Base-by-base conservation (phyloP, 2,113 vertebrate species). In the Rhagologus leucostigma region DNA sequence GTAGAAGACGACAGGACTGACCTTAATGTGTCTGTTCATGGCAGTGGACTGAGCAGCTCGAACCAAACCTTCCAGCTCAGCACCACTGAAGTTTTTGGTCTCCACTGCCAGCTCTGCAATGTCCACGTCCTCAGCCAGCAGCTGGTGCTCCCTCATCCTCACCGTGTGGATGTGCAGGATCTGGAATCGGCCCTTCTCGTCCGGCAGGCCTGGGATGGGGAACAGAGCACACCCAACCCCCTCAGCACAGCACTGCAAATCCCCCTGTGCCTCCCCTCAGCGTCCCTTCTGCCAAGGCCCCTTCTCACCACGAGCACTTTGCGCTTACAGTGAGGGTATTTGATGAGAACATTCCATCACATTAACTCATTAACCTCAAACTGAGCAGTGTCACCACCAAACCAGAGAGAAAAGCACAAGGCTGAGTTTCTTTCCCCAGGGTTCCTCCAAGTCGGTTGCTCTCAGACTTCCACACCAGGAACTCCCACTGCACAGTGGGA, bases 21-120 rank as follows among this genome's bases (percentile, higher is more conserved):
- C 99, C 99, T 99, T 99, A 81, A 99, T 99, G 88, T 99, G 99
- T 39, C 99, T 98, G 98, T 99, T 99, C 99, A 99, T 99, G 70
- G 99, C 99, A 1, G 99, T 99, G 74, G 99, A 99, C 96, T 99
- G 99, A 3, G 99, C 99, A 16, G 99, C 99, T 77, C 99, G 98
- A 92, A 99, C 99, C 52, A 99, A 98, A 14, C 99, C 99, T 90
- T 99, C 99, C 87, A 99, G 96, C 67, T 99, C 99, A 7, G 99
- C 99, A 6, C 99, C 99, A 46, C 99, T 99, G 98, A 98, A 99
- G 96, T 99, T 99, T 96, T 99, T 99, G 9, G 99, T 99, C 94
- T 99, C 99, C 10, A 97, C 91, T 1, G 99, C 99, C 88, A 99
- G 98, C 71, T 99, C 99, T 27, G 97, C 92, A 23, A 99, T 79